These are phyloP conservation scores for Hipposideros larvatus DNA, from an alignment of 2,797 vertebrate species.

Conservation along the genomic window DNA sequence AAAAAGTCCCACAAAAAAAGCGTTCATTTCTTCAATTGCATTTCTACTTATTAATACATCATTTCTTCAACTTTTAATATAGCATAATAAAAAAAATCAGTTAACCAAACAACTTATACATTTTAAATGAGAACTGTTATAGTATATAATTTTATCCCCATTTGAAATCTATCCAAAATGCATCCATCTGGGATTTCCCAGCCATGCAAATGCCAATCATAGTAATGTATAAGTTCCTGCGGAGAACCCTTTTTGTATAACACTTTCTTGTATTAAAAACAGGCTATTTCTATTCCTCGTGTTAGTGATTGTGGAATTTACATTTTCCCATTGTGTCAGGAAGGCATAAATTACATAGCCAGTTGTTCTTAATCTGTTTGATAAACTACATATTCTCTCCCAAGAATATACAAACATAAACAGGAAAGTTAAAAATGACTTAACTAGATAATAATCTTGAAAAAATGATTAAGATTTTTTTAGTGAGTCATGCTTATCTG, in stretches of 20 bases:
- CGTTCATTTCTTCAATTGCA: background rate
- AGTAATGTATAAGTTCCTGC: background rate
- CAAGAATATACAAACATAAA: background rate
- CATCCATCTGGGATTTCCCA: background rate
- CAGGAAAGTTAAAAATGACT: background rate
- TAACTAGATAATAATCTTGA: background rate
- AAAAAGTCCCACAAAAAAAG: background rate
- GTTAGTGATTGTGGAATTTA: background rate
- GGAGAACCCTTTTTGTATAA: background rate
- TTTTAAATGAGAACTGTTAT: conserved; percentile 1
- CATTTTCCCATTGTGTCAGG: background rate
- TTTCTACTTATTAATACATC: background rate
- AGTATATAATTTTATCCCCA: background rate
- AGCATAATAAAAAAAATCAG: background rate
- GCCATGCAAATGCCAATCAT: background rate
- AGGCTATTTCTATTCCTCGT: background rate
- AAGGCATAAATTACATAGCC: background rate
- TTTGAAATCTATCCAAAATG: background rate
- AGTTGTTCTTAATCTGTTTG: background rate
- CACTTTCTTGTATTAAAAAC: background rate
- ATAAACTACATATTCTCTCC: background rate
- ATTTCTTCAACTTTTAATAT: background rate
- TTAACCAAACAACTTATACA: background rate
- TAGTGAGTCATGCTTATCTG: background rate
- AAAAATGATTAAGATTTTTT: background rate